Base-by-base conservation (phyloP, 2,888 invertebrate species). In the Meiosimyza platycephala region DNA sequence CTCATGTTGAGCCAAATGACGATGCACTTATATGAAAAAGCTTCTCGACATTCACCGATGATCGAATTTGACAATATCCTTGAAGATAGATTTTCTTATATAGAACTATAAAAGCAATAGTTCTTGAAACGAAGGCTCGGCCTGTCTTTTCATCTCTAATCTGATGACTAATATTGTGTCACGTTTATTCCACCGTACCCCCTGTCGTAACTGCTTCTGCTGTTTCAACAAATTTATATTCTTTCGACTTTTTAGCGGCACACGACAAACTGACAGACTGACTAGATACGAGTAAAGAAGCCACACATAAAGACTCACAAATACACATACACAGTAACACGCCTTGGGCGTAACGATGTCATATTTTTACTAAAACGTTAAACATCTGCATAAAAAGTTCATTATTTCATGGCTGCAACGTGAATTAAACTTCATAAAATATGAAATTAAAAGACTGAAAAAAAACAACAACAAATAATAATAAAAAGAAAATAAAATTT, bases 371-470 rank as follows among this genome's bases (percentile, higher is more conserved):
- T 28, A 52, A 55, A 55, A 66, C 54, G 66, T 55, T 5, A 16
- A 66, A 40, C 47, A 54, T 55, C 54, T 66, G 67, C 67, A 68
- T 68, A 68, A 57, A 68, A 68, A 68, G 67, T 68, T 68, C 57
- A 68, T 68, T 68, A 68, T 68, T 57, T 68, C 67, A 52, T 22
- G 40, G 54, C 66, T 66, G 66, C 52, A 54, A 54, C 66, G 7
- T 59, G 67, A n/a, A 68, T 59, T 28, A 48, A 68, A 64, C 57
- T 68, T 68, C 57, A 68, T 68, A 68, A 59, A 68, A 68, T 68
- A 59, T 57, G 67, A 68, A 68, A 68, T 68, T 68, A 68, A 68
- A 68, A 68, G 48, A 47, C 13, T 48, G 28, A 51, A 4, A 28
- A 28, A 52, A 18, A 22, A 48, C 16, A 63, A 63, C 1, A 28